Conservation (phyloP, 2,113 vertebrate genomes). For the Ictalurus furcatus region DNA sequence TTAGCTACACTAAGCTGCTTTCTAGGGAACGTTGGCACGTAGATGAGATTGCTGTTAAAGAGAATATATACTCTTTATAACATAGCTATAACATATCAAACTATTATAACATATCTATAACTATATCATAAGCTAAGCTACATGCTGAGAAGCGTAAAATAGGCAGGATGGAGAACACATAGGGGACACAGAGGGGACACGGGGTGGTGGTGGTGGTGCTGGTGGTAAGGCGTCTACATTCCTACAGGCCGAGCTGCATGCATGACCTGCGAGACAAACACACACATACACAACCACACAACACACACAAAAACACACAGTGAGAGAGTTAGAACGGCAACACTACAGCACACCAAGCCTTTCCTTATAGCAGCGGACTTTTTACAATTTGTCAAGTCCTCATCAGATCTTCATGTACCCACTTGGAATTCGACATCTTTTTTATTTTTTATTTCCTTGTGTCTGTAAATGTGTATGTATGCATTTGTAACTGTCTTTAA, state of each 20-base stretch:
- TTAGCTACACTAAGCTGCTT: neutral
- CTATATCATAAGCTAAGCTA: neutral
- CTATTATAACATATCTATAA: neutral
- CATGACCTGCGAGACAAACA: slow-evolving; percentile 74
- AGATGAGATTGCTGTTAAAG: neutral
- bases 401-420: neutral
- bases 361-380: neutral
- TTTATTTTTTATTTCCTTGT: neutral
- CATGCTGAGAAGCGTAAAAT: neutral
- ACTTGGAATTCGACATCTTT: neutral
- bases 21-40: neutral
- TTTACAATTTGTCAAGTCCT: neutral
- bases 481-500: neutral
- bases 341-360: neutral
- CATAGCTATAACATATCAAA: too few species aligned
- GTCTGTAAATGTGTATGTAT: neutral
- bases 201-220: slow-evolving; percentile 38
- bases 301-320: slow-evolving; percentile 27
- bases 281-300: slow-evolving; percentile 57
- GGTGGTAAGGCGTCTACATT: slow-evolving; percentile 53
- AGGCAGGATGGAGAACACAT: neutral
- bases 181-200: neutral
- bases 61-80: neutral
- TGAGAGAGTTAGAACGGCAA: slow-evolving; percentile 5
- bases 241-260: slow-evolving; percentile 67